These are phyloP conservation scores for Sarcophaga variegata DNA, from an alignment of 2,888 invertebrate species.

Conservation along the genomic window DNA sequence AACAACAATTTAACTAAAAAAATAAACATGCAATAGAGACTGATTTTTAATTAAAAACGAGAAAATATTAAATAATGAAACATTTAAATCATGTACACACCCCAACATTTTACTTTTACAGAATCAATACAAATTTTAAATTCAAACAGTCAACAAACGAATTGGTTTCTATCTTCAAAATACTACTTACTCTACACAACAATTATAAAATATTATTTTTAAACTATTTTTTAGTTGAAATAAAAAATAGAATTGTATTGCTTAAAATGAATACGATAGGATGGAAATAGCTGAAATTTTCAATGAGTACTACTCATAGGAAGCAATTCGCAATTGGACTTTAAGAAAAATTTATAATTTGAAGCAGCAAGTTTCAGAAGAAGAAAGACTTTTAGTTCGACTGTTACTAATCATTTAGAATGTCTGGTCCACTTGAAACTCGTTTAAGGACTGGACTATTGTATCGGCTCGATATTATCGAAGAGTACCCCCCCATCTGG, in stretches of 20 bases:
- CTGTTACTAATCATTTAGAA: no score
- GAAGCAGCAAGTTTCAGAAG: no score
- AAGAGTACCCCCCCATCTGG: no score
- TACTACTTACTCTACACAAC: no score
- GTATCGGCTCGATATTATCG: no score
- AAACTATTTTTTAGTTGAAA: neutral
- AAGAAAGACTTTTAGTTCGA: no score
- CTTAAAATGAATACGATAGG: neutral
- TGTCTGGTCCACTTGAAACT: no score
- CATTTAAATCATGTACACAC: constrained; percentile 8
- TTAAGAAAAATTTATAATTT: no score
- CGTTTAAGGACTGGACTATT: no score
- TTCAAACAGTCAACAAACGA: neutral
- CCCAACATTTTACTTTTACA: constrained; percentile 2
- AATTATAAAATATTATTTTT: no score
- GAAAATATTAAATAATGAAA: constrained; percentile 47
- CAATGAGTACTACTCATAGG: neutral
- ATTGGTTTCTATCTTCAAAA: neutral
- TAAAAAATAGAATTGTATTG: neutral
- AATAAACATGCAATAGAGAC: constrained; percentile 81
- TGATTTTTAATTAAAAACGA: constrained; percentile 76
- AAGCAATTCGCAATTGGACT: no score
- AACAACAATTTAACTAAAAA: constrained; percentile 63
- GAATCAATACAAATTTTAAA: neutral
- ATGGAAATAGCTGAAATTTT: neutral